These are phyloP conservation scores for Drosophila pachea DNA, from an alignment of 1,140 invertebrate genomes.

Conservation along the genomic window DNA sequence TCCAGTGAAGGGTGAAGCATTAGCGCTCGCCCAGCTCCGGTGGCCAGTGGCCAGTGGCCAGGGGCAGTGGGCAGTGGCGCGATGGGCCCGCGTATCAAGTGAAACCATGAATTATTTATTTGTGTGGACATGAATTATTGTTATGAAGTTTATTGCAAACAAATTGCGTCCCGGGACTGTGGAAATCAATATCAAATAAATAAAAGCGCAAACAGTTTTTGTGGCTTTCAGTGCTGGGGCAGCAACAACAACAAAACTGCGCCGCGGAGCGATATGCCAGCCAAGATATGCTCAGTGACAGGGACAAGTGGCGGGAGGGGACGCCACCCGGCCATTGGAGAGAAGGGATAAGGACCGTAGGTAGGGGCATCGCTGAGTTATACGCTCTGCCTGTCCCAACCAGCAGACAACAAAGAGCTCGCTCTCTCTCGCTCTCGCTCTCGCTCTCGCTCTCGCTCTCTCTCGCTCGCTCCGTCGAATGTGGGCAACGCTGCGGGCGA, in stretches of 20 bases:
- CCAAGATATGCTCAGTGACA: conserved; percentile 27
- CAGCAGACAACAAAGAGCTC: conserved; percentile 40
- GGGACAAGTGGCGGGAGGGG: not conserved
- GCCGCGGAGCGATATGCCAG: conserved; percentile 30
- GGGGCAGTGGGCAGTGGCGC: conserved; percentile 15
- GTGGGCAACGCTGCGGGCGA: conserved; percentile 65
- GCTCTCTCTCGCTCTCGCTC: not conserved
- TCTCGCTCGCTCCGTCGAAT: conserved; percentile 2
- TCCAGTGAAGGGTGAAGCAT: conserved; percentile 31
- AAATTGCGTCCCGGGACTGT: conserved; percentile 77
- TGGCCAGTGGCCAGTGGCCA: conserved; percentile 14
- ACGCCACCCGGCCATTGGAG: too few species aligned
- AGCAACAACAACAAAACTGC: conserved; percentile 40
- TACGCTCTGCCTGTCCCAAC: conserved; percentile 33
- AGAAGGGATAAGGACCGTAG: conserved; percentile 4
- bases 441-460: not conserved
- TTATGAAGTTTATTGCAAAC: conserved; percentile 78
- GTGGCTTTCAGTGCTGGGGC: conserved; percentile 65
- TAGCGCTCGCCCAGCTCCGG: conserved; percentile 15
- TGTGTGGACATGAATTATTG: conserved; percentile 78
- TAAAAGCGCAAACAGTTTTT: conserved; percentile 77
- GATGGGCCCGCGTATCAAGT: conserved; percentile 16
- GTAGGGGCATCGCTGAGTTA: conserved; percentile 31
- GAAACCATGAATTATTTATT: conserved; percentile 76
- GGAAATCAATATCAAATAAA: conserved; percentile 78